A percentile compares a stretch with the other conserved stretches of the same genome.
Conservation (phyloP, 2,113 vertebrate genomes). For the Grammomys dolichurus region DNA sequence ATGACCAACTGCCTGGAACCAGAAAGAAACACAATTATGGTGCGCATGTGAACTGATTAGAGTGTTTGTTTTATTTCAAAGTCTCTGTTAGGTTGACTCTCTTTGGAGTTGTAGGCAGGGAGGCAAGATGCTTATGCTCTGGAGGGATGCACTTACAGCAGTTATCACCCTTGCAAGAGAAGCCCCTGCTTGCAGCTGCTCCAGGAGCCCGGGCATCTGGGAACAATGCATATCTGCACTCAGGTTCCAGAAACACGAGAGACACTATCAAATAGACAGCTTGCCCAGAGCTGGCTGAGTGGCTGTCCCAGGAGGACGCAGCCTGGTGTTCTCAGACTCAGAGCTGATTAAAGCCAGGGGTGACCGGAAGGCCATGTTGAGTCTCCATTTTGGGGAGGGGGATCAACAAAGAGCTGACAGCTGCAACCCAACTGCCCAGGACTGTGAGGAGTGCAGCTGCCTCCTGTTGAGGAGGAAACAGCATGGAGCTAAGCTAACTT, state of each 20-base stretch:
- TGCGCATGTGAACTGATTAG: not conserved
- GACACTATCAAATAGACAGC: slow-evolving; percentile 86
- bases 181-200: slow-evolving; percentile 80
- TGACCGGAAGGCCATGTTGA: slow-evolving; percentile 86
- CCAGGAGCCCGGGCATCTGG: slow-evolving; percentile 72
- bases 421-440: slow-evolving; percentile 87
- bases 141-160: slow-evolving; percentile 1
- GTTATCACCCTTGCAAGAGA: slow-evolving; percentile 61
- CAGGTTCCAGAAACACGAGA: slow-evolving; percentile 86
- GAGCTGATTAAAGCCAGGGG: slow-evolving; percentile 87
- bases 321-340: slow-evolving; percentile 87
- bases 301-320: slow-evolving; percentile 85
- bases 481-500: slow-evolving; percentile 16
- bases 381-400: slow-evolving; percentile 81
- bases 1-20: slow-evolving; percentile 6
- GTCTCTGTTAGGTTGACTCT: slow-evolving; percentile 4
- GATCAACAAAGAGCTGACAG: slow-evolving; percentile 85
- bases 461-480: slow-evolving; percentile 72
- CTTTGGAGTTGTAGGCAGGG: not conserved
- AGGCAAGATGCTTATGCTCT: slow-evolving; percentile 3
- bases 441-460: slow-evolving; percentile 75
- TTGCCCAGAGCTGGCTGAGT: slow-evolving; percentile 80
- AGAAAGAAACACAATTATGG: slow-evolving; percentile 46
- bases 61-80: slow-evolving; percentile 58
- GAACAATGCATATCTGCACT: slow-evolving; percentile 80